A percentile compares a stretch with the other conserved stretches of the same genome.
Conservation (phyloP, 2,888 invertebrate genomes). For the Spilarctia lutea region DNA sequence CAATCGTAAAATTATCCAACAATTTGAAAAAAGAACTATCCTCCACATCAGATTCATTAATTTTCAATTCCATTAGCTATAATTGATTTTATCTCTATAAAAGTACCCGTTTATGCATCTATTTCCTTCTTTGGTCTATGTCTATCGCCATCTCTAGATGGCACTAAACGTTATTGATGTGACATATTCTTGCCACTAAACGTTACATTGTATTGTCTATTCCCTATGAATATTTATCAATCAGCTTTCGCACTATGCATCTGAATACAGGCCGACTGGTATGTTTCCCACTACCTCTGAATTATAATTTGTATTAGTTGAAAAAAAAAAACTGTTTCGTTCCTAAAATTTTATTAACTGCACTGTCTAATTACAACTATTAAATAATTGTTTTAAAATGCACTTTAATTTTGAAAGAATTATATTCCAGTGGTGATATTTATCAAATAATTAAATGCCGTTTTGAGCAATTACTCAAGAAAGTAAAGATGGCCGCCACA, state of each 20-base stretch:
- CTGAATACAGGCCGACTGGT: too few relatives aligned
- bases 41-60: background rate
- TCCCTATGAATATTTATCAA: slow-evolving; percentile 37
- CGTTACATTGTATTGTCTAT: slow-evolving; percentile 31
- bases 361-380: background rate
- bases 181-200: slow-evolving; percentile 24
- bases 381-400: too few relatives aligned
- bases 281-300: background rate
- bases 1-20: background rate
- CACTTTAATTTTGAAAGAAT: background rate
- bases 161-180: slow-evolving; percentile 29
- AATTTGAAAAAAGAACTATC: background rate
- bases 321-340: background rate
- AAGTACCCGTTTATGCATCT: slow-evolving; percentile 4
- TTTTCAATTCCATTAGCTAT: background rate
- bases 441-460: background rate
- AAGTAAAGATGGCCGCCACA: background rate
- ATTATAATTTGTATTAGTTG: background rate
- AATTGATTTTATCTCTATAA: background rate
- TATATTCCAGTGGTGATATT: background rate
- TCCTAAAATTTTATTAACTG: background rate
- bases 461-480: background rate
- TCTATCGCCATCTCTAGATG: slow-evolving; percentile 8
- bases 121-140: slow-evolving; percentile 16
- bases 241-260: background rate